phyloP scores from a whole-genome alignment of 1,140 invertebrate species.

The Drosophila bipectinata region DNA sequence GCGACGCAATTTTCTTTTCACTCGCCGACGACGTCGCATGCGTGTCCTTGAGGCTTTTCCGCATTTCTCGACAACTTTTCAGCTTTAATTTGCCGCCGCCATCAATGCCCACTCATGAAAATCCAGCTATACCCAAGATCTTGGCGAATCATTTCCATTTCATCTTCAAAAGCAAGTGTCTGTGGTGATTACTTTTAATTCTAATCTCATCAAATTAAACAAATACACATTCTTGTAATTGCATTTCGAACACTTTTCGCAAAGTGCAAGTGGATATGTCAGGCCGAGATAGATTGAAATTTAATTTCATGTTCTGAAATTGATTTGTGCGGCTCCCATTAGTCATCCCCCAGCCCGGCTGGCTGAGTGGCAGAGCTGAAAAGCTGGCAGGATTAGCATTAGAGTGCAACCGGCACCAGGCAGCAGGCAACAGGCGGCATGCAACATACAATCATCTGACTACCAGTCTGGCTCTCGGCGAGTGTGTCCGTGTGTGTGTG shows the following conservation, averaged over 20 bases:
- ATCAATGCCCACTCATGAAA: slow-evolving; percentile 6
- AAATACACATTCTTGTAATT: background rate
- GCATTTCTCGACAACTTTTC: slow-evolving; percentile 45
- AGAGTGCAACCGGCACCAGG: slow-evolving; percentile 45
- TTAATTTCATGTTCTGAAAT: slow-evolving; percentile 78
- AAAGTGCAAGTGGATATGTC: background rate
- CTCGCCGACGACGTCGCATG: slow-evolving; percentile 21
- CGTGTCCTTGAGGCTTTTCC: slow-evolving; percentile 61
- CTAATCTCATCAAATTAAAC: background rate
- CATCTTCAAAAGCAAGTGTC: background rate
- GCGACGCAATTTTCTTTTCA: slow-evolving; percentile 63
- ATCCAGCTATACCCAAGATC: background rate
- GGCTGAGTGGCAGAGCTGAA: slow-evolving; percentile 20
- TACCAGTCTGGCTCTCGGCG: slow-evolving; percentile 29
- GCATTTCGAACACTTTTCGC: background rate
- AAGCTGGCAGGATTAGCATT: slow-evolving; percentile 73
- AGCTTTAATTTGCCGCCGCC: slow-evolving; percentile 58
- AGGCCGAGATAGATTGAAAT: slow-evolving; percentile 63
- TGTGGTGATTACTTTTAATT: background rate
- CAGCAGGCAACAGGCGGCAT: slow-evolving; percentile 29
- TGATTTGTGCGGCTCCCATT: slow-evolving; percentile 65
- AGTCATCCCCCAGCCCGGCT: slow-evolving; percentile 55
- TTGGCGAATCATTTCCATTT: background rate
- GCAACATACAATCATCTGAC: slow-evolving; percentile 74
- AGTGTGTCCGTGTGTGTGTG: slow-evolving; percentile 19